These are phyloP conservation scores for Arnoldichthys spilopterus DNA, from an alignment of 2,797 vertebrate species.

Conservation along the genomic window DNA sequence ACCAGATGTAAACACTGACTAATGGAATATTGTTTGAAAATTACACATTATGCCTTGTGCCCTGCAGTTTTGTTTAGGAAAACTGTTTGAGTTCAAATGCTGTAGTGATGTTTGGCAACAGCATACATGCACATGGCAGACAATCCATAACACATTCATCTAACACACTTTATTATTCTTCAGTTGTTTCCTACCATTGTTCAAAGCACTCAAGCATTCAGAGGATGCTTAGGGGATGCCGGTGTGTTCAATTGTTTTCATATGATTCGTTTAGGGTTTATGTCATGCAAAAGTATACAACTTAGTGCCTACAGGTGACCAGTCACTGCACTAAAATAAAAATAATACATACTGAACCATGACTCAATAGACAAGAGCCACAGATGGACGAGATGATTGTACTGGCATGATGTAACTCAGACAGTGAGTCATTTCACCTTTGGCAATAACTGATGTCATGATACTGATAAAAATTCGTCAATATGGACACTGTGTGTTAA, in stretches of 20 bases:
- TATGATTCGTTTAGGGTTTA: background rate
- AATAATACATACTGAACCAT: background rate
- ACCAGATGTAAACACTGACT: slow-evolving; percentile 4
- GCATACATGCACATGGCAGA: background rate
- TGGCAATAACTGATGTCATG: background rate
- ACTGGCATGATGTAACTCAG: background rate
- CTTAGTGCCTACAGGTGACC: background rate
- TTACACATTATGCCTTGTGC: background rate
- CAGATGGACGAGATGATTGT: background rate
- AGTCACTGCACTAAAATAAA: background rate
- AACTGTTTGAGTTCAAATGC: background rate
- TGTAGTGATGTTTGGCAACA: slow-evolving; percentile 5
- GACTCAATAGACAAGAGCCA: background rate
- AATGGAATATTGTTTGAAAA: background rate
- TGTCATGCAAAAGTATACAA: slow-evolving; percentile 9
- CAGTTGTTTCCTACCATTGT: slow-evolving; percentile 59
- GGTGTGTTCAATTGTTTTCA: slow-evolving; percentile 30
- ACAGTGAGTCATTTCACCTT: slow-evolving; percentile 14
- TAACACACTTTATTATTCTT: slow-evolving; percentile 35
- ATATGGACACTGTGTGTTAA: background rate
- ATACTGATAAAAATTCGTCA: background rate
- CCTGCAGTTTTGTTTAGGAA: slow-evolving; percentile 2
- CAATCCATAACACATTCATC: slow-evolving; percentile 37
- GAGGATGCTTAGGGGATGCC: slow-evolving; percentile 25
- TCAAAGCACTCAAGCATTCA: slow-evolving; percentile 11